Evolutionary conservation across 2,113 vertebrate species (phyloP).

Genomic region (Brienomyrus brachyistius): DNA sequence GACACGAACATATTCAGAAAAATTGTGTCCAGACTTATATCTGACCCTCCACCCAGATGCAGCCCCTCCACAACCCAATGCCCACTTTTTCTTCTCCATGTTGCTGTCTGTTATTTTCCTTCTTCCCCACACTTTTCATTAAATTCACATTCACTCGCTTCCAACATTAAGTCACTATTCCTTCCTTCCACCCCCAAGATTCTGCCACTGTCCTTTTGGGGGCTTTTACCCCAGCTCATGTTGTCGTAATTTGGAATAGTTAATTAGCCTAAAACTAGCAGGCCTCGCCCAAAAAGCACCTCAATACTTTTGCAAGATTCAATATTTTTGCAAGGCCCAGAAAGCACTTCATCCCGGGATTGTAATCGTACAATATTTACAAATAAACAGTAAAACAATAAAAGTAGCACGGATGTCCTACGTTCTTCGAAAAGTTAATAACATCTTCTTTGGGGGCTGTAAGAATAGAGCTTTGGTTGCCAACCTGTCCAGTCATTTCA

Average conservation of each 20-base stretch:
- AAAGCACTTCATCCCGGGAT: neutral
- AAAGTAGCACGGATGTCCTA: neutral
- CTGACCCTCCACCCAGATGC: neutral
- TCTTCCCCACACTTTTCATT: neutral
- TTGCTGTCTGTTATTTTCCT: neutral
- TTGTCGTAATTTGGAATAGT: neutral
- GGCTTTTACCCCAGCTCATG: neutral
- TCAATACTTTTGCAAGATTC: neutral
- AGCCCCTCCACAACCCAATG: neutral
- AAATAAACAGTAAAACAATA: neutral
- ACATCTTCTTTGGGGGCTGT: neutral
- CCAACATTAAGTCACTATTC: neutral
- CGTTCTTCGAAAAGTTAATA: neutral
- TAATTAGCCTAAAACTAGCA: neutral
- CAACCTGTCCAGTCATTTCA: neutral
- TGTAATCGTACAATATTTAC: neutral
- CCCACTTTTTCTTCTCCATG: neutral
- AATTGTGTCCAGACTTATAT: neutral
- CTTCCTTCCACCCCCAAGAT: neutral
- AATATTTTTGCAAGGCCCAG: neutral
- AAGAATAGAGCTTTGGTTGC: neutral
- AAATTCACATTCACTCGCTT: neutral
- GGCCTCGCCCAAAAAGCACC: neutral
- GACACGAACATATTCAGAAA: no score
- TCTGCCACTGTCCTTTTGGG: neutral